phyloP scores from a whole-genome alignment of 1,140 invertebrate genomes.

The Lasioglossum albipes region DNA sequence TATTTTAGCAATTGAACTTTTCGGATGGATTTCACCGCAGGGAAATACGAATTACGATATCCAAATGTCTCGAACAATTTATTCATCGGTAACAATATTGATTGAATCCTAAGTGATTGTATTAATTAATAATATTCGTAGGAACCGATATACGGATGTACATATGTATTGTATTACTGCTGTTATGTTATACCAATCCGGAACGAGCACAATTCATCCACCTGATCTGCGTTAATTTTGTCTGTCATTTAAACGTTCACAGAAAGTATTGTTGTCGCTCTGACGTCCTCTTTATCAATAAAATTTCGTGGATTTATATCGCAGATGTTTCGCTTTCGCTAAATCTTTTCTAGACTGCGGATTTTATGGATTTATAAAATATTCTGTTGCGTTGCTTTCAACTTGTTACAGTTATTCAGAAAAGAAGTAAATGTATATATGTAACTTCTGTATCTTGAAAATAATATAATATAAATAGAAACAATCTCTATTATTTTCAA shows the following conservation, averaged over 20 bases:
- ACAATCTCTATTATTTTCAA: too few species aligned
- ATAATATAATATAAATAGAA: too few species aligned
- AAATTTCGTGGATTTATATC: too few species aligned
- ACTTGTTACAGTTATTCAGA: too few species aligned
- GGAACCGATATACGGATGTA: not conserved
- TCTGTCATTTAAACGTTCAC: not conserved
- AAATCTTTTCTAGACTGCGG: too few species aligned
- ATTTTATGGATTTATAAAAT: too few species aligned
- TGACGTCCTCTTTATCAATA: too few species aligned
- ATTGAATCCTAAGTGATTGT: not conserved
- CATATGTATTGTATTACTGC: not conserved
- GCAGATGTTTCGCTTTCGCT: too few species aligned
- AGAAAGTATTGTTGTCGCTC: too few species aligned
- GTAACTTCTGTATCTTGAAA: too few species aligned
- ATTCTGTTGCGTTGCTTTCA: too few species aligned
- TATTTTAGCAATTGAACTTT: not conserved
- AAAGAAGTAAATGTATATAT: too few species aligned
- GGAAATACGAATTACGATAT: constrained; percentile 32
- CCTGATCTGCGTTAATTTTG: not conserved
- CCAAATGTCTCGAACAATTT: not conserved
- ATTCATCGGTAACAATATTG: not conserved
- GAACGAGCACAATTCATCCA: not conserved
- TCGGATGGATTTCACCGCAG: not conserved
- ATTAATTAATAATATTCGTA: constrained; percentile 35
- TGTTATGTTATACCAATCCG: not conserved